Base-by-base conservation (phyloP, 2,888 invertebrate species). In the Mythimna loreyi region DNA sequence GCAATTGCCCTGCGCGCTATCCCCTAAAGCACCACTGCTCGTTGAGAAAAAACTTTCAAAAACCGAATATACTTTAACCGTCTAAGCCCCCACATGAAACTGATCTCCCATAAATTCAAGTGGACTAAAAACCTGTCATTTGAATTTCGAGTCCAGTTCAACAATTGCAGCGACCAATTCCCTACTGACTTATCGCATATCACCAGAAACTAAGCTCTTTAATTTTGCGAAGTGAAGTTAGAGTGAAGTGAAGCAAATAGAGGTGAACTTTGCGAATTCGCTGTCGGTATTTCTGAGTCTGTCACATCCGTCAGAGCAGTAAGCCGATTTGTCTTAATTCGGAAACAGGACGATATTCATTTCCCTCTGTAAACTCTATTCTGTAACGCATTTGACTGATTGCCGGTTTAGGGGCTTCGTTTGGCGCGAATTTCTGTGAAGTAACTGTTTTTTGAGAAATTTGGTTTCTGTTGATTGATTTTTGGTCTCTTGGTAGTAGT, bases 311-410 rank as follows among this genome's bases (percentile, higher is more conserved):
- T 82, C 83, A 81, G 80, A 77, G 76, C 80, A 82, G 73, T 88
- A 87, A 89, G 83, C 85, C 84, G 85, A 90, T 90, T 90, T 90
- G 87, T 89, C 88, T 90, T 87, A 85, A 90, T 90, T 87, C 86
- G 83, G 87, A 86, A 87, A 83, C 87, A 81, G 84, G 83, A 82
- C 79, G 83, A 89, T 87, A 87, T 87, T 86, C 86, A 88, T 89
- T 90, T 84, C 86, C 86, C 86, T 82, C 77, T 81, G 84, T 82
- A 86, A 86, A 89, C 85, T 87, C 81, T 75, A 86, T 87, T 89
- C 84, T 81, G 75, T 79, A 74, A 77, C 83, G 81, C 85, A 85
- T 86, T 88, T 89, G 86, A 86, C 83, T 83, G 85, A 86, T 87
- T 86, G 80, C 79, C 78, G 77, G 82, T 83, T 85, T 80, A 78